Evolutionary conservation across 2,888 invertebrate species (phyloP), one percentile per base, ranked within the genome.

Genomic region (Amphipoea oculea): DNA sequence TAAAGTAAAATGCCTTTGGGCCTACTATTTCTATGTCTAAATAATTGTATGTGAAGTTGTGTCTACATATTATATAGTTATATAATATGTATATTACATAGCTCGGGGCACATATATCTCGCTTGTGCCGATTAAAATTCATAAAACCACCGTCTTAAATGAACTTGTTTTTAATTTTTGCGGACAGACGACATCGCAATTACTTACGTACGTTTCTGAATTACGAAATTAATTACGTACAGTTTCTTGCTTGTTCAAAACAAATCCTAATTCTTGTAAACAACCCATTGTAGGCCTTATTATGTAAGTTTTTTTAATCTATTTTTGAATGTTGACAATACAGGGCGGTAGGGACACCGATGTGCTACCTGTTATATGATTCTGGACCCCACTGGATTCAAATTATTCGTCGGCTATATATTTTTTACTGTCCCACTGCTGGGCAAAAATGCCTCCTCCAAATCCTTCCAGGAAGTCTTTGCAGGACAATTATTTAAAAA

Each of bases 51-150:
- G 12, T 60, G n/a, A 67, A 60, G 7, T 29, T 48, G 23, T 82
- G 11, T 74, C n/a, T 65, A 68, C 45, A 20, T 48, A 83, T 20
- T 48, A 83, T 20, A 76, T 45, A 60, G 14, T 20, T 48, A 60
- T 48, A 60, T 6, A 23, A 57, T 11, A 14, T 14, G 11, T 23
- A 45, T 40, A 57, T 60, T 6, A 54, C 54, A 40, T 48, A 48
- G 80, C 85, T 80, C 5, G 62, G 12, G 85, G 80, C 85, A 57
- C n/a, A 40, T 48, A 20, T 40, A 66, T 66, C 54, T 67, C 29
- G 40, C 63, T 84, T 48, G 1, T 7, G 6, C 29, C 17, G 79
- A 83, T 65, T 23, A 29, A 65, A 45, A 42, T 14, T 54, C 48
- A 40, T 36, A 45, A 78, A 62, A 17, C 12, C n/a, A 5, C 57